A percentile compares a stretch with the other conserved stretches of the same genome.
Conservation (phyloP, 2,797 vertebrate species). For the Sebastes hopkinsi region DNA sequence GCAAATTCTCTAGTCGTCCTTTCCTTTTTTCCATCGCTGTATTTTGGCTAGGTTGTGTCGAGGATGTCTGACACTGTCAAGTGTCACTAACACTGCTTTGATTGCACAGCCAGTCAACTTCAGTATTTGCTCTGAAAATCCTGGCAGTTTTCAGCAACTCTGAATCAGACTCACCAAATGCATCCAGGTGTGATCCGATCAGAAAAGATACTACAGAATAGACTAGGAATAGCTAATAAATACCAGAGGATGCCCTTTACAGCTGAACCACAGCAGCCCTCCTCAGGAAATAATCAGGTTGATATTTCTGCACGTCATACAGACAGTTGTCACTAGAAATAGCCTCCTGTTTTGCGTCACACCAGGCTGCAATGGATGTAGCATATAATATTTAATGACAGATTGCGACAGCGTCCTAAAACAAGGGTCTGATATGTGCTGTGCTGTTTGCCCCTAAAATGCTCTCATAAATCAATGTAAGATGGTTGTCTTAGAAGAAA, state of each 20-base stretch:
- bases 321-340: conserved; percentile 17
- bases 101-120: not conserved
- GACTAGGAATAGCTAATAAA: not conserved
- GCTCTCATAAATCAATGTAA: not conserved
- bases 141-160: not conserved
- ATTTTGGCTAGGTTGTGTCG: not conserved
- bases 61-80: not conserved
- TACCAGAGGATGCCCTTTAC: not conserved
- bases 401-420: conserved; percentile 1
- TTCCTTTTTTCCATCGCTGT: not conserved
- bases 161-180: not conserved
- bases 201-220: not conserved
- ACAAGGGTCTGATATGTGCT: not conserved
- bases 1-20: not conserved
- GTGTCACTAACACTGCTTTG: not conserved
- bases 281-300: not conserved
- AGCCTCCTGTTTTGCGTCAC: conserved; percentile 11
- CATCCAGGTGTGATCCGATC: not conserved
- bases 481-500: not conserved
- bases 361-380: conserved; percentile 1
- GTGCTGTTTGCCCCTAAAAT: not conserved
- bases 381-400: conserved; percentile 27
- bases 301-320: not conserved
- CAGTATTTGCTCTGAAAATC: not conserved
- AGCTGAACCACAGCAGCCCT: conserved; percentile 5